Conservation (phyloP, 2,113 vertebrate species). For the Hemichromis elongatus region DNA sequence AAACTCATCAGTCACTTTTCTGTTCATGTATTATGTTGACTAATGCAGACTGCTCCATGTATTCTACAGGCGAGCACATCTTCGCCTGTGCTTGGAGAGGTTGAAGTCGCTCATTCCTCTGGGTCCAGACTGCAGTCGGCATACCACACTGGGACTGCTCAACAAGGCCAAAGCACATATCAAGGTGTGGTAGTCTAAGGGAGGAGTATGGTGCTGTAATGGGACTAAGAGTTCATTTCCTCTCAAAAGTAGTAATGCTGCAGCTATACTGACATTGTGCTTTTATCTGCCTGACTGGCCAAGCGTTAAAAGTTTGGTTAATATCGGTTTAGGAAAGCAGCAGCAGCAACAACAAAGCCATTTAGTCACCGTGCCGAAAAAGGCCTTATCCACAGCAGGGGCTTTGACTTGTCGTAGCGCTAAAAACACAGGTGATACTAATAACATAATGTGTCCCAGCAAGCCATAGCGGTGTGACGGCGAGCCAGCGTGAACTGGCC, state of each 20-base stretch:
- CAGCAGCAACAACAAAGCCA: neutral
- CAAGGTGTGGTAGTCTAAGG: conserved; percentile 77
- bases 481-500: neutral
- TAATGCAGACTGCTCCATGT: neutral
- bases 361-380: neutral
- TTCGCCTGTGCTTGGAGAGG: conserved; percentile 92
- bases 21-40: neutral
- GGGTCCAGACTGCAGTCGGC: conserved; percentile 89
- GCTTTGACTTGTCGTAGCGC: neutral
- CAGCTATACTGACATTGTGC: neutral
- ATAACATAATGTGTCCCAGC: neutral
- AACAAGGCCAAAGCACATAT: conserved; percentile 98
- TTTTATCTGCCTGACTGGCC: neutral
- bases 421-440: neutral
- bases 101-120: conserved; percentile 95
- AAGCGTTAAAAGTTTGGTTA: neutral
- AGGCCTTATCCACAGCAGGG: neutral
- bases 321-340: neutral
- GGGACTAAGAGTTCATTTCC: neutral
- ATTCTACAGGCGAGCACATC: conserved; percentile 86
- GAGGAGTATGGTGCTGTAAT: neutral
- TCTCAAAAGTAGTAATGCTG: neutral
- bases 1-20: neutral
- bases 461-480: neutral
- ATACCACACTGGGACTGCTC: conserved; percentile 94